Percentiles rank a stretch among this genome's conserved stretches.
phyloP scores from a whole-genome alignment of 1,140 invertebrate genomes.

The Drosophila rufa region DNA sequence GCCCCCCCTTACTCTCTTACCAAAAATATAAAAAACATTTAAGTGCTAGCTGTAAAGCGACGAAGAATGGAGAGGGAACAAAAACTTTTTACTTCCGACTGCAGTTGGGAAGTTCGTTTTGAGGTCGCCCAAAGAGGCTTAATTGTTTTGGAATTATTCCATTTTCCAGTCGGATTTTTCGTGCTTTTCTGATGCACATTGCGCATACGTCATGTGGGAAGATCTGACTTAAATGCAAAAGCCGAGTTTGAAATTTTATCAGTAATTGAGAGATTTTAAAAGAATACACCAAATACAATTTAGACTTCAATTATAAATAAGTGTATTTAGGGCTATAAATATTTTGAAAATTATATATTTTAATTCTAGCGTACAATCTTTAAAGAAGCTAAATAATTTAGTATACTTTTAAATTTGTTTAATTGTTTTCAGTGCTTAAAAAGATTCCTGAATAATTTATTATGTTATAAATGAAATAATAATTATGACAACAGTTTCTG shows the following conservation, averaged over 20 bases:
- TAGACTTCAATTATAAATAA: not conserved
- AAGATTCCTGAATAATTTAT: too few relatives aligned
- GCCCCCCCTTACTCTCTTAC: conserved; percentile 6
- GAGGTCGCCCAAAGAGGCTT: conserved; percentile 45
- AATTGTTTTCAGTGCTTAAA: too few relatives aligned
- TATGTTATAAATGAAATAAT: not conserved
- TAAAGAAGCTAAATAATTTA: too few relatives aligned
- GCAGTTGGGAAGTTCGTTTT: conserved; percentile 62
- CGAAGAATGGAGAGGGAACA: conserved; percentile 28
- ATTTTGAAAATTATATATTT: too few relatives aligned
- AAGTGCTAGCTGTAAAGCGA: conserved; percentile 66
- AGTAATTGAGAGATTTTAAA: conserved; percentile 9
- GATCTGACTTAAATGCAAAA: not conserved
- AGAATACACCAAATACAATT: conserved; percentile 20
- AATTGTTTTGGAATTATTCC: conserved; percentile 43
- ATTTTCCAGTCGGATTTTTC: conserved; percentile 6
- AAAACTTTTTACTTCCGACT: conserved; percentile 66
- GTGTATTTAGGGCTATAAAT: too few relatives aligned
- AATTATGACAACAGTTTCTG: not conserved
- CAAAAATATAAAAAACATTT: conserved; percentile 46
- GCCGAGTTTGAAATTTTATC: not conserved
- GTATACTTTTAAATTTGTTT: too few relatives aligned
- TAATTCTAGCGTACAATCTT: too few relatives aligned
- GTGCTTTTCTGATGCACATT: conserved; percentile 23
- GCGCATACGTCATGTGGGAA: conserved; percentile 48